phyloP scores from a whole-genome alignment of 2,888 invertebrate species.

The Dynastes maya region DNA sequence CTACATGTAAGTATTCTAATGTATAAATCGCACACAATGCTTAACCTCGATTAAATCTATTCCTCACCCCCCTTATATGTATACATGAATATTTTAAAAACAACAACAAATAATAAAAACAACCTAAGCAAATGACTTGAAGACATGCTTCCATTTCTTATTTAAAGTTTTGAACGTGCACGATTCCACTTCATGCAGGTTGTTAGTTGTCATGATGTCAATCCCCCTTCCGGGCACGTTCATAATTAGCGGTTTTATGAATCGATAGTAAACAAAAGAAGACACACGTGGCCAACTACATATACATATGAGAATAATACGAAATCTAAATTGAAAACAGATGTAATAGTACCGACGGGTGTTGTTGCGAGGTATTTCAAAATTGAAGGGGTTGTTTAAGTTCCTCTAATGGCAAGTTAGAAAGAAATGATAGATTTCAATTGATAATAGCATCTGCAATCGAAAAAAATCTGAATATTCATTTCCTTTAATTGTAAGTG shows the following conservation, averaged over 20 bases:
- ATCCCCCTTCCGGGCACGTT: conserved; percentile 39
- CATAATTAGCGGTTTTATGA: conserved; percentile 38
- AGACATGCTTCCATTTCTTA: not conserved
- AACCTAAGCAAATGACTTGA: not conserved
- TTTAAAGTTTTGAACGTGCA: conserved; percentile 12
- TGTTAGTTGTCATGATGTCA: conserved; percentile 21
- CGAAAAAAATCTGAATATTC: too few species aligned
- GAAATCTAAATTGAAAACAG: conserved; percentile 38
- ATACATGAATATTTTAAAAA: not conserved
- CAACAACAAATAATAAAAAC: not conserved
- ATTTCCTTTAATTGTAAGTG: too few species aligned
- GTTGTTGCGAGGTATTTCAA: not conserved
- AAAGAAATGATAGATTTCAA: too few species aligned
- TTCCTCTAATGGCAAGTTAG: too few species aligned
- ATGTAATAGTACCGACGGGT: conserved; percentile 9
- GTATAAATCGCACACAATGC: too few species aligned
- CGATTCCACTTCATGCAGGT: not conserved
- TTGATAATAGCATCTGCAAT: too few species aligned
- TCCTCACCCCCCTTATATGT: not conserved
- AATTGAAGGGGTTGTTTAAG: not conserved
- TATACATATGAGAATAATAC: conserved; percentile 19
- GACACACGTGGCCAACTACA: conserved; percentile 29
- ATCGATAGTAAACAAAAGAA: conserved; percentile 43
- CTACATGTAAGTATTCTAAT: too few species aligned
- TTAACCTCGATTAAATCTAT: not conserved